A percentile compares a stretch with the other conserved stretches of the same genome.
Evolutionary conservation across 2,113 vertebrate species (phyloP).

Genomic region (Pangasianodon hypophthalmus): DNA sequence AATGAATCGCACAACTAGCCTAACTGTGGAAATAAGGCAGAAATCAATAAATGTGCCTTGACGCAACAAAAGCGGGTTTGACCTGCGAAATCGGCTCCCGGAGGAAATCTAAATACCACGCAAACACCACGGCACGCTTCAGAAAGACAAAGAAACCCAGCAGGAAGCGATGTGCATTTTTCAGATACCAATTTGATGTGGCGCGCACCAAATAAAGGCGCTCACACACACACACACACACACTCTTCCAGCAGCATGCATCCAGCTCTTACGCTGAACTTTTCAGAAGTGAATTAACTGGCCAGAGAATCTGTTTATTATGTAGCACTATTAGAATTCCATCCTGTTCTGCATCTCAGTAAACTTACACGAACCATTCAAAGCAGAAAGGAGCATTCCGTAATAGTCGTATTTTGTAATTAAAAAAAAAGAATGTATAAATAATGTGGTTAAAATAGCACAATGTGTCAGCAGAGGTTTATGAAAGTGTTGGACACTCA

Average conservation of each 20-base stretch:
- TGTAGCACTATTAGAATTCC: not conserved
- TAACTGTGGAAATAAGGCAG: not conserved
- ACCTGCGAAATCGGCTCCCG: not conserved
- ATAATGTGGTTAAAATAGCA: not conserved
- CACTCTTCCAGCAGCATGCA: not conserved
- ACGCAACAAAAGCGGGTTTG: not conserved
- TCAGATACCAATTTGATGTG: not conserved
- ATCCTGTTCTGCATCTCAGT: not conserved
- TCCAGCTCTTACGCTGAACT: not conserved
- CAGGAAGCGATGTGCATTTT: not conserved
- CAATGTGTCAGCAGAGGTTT: not conserved
- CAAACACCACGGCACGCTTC: no score
- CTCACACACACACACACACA: not conserved
- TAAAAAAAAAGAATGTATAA: not conserved
- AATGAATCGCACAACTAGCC: no score
- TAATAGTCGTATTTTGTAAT: not conserved
- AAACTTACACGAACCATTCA: not conserved
- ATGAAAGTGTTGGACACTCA: not conserved
- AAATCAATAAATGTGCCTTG: not conserved
- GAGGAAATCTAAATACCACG: not conserved
- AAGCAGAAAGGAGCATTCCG: not conserved
- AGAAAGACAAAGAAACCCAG: not conserved
- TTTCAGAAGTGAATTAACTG: not conserved
- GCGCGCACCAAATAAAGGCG: not conserved
- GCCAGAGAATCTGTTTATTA: not conserved